These are phyloP conservation scores for Rhincodon typus DNA, from an alignment of 2,797 vertebrate species.

Conservation along the genomic window DNA sequence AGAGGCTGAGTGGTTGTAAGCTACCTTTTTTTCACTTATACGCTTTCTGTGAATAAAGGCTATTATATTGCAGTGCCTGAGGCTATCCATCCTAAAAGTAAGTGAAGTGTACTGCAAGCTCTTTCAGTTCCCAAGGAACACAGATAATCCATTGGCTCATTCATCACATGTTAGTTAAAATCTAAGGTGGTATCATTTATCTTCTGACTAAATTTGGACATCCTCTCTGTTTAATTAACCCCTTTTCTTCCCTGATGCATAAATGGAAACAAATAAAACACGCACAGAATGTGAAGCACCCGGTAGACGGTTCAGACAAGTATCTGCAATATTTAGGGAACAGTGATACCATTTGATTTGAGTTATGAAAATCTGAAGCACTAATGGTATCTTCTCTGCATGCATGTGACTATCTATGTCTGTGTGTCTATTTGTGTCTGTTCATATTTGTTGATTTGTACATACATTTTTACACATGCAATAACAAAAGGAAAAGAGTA, in stretches of 20 bases:
- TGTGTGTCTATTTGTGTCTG: neutral
- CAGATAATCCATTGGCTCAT: slow-evolving; percentile 56
- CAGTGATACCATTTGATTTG: neutral
- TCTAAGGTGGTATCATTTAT: neutral
- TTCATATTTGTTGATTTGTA: neutral
- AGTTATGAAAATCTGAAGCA: neutral
- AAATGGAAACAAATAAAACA: neutral
- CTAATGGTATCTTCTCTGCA: neutral
- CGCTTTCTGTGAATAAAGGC: slow-evolving; percentile 5
- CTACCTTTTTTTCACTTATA: neutral
- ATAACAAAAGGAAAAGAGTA: neutral
- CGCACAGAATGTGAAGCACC: neutral
- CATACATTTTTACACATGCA: neutral
- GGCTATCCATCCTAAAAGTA: slow-evolving; percentile 14
- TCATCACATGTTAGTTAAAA: slow-evolving; percentile 20
- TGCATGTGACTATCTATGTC: neutral
- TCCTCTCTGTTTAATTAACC: neutral
- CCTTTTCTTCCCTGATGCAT: neutral
- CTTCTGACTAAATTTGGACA: neutral
- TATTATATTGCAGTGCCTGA: slow-evolving; percentile 14
- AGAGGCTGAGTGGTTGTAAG: slow-evolving; percentile 19
- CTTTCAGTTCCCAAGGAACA: slow-evolving; percentile 42
- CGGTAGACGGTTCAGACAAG: neutral
- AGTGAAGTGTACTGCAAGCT: neutral
- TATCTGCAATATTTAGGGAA: neutral